Evolutionary conservation across 2,797 vertebrate genomes (phyloP).

Genomic region (Triplophysa bombifrons): DNA sequence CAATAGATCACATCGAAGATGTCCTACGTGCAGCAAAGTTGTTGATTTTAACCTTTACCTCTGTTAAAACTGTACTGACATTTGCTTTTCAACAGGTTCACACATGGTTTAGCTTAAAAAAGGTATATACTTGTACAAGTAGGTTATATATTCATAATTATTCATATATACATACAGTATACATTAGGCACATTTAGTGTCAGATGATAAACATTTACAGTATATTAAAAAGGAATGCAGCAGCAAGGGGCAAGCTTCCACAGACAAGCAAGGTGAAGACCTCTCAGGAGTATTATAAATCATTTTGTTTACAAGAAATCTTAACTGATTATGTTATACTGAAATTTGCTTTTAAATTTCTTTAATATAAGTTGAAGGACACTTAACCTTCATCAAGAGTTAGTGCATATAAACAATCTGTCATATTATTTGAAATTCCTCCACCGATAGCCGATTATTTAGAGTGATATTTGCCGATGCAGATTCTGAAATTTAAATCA

Average conservation of each 20-base stretch:
- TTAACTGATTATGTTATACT: not conserved
- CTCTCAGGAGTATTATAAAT: not conserved
- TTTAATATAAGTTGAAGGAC: no score
- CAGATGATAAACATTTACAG: slow-evolving; percentile 47
- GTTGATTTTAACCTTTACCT: not conserved
- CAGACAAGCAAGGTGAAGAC: not conserved
- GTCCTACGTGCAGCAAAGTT: no score
- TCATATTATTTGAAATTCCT: no score
- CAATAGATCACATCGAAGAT: not conserved
- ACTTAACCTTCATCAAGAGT: no score
- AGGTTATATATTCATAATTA: no score
- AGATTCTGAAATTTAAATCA: no score
- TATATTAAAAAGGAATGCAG: slow-evolving; percentile 22
- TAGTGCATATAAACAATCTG: no score
- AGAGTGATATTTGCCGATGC: no score
- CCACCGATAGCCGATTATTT: no score
- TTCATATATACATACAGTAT: slow-evolving; percentile 41
- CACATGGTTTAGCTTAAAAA: not conserved
- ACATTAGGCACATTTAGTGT: not conserved
- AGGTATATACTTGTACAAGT: no score
- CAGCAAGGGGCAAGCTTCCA: not conserved
- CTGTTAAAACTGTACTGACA: not conserved
- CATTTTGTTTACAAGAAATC: not conserved
- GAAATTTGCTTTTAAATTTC: no score
- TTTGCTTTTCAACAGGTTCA: not conserved